phyloP scores from a whole-genome alignment of 1,140 invertebrate genomes.

The Caenorhabditis latens region DNA sequence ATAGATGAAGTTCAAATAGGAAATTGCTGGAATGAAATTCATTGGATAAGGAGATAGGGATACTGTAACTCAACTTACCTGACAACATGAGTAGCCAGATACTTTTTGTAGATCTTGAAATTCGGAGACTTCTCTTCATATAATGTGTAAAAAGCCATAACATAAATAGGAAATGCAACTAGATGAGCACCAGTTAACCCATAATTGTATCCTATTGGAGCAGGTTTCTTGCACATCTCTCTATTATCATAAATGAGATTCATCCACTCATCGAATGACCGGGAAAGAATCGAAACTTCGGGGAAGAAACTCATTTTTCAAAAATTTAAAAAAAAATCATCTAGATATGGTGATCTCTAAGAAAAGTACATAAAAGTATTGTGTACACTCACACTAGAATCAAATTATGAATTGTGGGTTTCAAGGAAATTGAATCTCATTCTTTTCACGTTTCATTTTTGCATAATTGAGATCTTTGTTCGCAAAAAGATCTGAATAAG shows the following conservation, averaged over 20 bases:
- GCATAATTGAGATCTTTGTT: neutral
- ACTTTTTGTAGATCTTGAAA: neutral
- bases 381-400: neutral
- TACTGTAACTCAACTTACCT: neutral
- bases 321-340: neutral
- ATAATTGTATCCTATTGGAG: neutral
- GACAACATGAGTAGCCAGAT: constrained; percentile 9
- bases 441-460: neutral
- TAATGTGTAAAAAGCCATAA: constrained; percentile 10
- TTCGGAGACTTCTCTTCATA: constrained; percentile 1
- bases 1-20: neutral
- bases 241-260: constrained; percentile 23
- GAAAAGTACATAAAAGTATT: neutral
- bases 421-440: neutral
- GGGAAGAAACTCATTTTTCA: neutral
- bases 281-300: neutral
- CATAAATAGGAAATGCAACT: constrained; percentile 14
- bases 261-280: constrained; percentile 5
- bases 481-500: neutral
- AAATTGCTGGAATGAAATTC: neutral
- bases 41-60: no score
- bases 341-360: neutral
- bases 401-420: neutral
- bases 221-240: constrained; percentile 15
- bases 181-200: neutral